Percentiles rank a stretch among this genome's conserved stretches.
Conservation (phyloP, 2,888 invertebrate species). For the Zygothrica quintamaculata region DNA sequence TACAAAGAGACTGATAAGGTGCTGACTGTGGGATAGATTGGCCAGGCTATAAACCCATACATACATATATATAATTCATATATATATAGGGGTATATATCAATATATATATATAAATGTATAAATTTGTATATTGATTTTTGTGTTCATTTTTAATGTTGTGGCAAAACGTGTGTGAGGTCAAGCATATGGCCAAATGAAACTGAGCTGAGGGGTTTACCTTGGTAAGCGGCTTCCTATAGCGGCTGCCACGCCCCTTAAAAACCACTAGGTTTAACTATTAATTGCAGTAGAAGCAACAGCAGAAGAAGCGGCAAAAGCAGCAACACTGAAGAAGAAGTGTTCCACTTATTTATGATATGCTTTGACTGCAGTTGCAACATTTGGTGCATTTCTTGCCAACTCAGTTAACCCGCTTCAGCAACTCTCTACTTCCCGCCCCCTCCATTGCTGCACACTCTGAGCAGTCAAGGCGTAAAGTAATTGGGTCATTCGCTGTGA, state of each 20-base stretch:
- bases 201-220: constrained; percentile 50
- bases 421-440: constrained; percentile 14
- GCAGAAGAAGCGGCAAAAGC: constrained; percentile 5
- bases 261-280: constrained; percentile 24
- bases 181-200: constrained; percentile 38
- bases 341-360: constrained; percentile 67
- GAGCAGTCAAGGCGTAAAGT: constrained; percentile 33
- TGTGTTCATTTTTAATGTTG: constrained; percentile 7
- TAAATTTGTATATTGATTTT: neutral
- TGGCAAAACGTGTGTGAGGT: constrained; percentile 38
- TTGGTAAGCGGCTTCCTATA: constrained; percentile 62
- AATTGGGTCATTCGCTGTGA: constrained; percentile 70
- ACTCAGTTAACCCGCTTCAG: constrained; percentile 56
- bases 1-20: constrained; percentile 50
- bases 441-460: neutral
- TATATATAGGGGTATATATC: no score
- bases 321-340: no score
- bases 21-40: neutral
- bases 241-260: constrained; percentile 12
- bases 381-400: constrained; percentile 72
- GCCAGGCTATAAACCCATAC: neutral
- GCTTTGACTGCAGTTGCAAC: constrained; percentile 63
- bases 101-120: no score
- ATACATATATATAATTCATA: neutral
- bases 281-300: constrained; percentile 24